Percentiles rank a stretch among this genome's conserved stretches.
Evolutionary conservation across 64 coral and sea anemone genomes (phyloP).

Genomic region (Dendronephthya gigantea): DNA sequence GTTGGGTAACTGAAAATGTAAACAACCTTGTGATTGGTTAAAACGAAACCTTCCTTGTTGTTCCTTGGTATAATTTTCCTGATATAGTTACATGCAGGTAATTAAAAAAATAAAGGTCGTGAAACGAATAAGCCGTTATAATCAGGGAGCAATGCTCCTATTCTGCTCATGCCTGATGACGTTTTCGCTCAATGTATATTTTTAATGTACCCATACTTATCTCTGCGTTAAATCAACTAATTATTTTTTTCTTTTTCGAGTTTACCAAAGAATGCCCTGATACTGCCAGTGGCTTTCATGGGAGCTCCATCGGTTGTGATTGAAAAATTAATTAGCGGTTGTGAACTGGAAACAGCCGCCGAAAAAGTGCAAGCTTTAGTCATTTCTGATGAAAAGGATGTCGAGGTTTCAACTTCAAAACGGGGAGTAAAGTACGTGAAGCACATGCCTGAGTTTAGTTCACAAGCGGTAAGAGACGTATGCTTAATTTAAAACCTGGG

Average conservation of each 20-base stretch:
- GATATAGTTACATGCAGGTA: too few relatives aligned
- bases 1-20: too few relatives aligned
- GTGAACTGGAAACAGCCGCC: conserved; percentile 28
- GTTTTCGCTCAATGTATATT: too few relatives aligned
- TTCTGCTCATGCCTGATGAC: too few relatives aligned
- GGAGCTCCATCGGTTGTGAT: conserved; percentile 65
- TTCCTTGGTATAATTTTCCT: too few relatives aligned
- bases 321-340: conserved; percentile 47
- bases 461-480: neutral
- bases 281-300: conserved; percentile 53
- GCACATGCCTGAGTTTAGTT: neutral
- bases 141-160: too few relatives aligned
- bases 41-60: too few relatives aligned
- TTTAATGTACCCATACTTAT: neutral
- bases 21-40: too few relatives aligned
- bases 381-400: neutral
- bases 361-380: conserved; percentile 10
- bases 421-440: neutral
- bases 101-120: too few relatives aligned
- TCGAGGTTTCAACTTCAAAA: neutral
- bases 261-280: conserved; percentile 17
- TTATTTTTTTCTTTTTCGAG: neutral
- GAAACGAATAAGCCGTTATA: too few relatives aligned
- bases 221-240: neutral
- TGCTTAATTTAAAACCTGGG: too few relatives aligned